Conservation (phyloP, 2,888 invertebrate genomes). For the Drosophila nigritarsus region DNA sequence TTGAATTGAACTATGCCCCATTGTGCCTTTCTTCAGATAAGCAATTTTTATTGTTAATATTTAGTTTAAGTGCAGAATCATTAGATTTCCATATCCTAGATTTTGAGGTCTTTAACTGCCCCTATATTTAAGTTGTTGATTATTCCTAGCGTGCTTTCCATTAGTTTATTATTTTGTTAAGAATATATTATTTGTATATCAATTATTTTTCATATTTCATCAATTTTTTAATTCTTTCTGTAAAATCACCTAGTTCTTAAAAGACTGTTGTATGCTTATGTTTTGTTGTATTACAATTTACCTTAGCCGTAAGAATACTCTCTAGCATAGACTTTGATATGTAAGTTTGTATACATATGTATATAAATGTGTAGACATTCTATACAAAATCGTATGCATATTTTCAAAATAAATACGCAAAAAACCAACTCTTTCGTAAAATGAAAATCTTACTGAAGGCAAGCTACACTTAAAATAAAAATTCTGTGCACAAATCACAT, state of each 20-base stretch:
- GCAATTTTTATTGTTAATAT: neutral
- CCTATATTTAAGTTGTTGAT: neutral
- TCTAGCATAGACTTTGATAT: constrained; percentile 3
- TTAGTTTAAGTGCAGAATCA: neutral
- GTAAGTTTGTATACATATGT: constrained; percentile 10
- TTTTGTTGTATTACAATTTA: constrained; percentile 13
- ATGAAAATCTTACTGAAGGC: constrained; percentile 18
- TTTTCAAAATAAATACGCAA: constrained; percentile 18
- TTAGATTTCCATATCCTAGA: neutral
- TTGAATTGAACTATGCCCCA: neutral
- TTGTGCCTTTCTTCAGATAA: neutral
- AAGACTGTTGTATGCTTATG: neutral
- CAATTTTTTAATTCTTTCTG: neutral
- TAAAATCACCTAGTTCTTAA: neutral
- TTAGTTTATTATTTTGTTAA: neutral
- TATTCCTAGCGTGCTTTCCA: neutral
- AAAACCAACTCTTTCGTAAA: constrained; percentile 10
- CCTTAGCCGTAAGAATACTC: constrained; percentile 23
- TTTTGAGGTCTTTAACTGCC: neutral
- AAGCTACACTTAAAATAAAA: constrained; percentile 38
- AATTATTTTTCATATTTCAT: neutral
- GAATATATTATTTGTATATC: neutral
- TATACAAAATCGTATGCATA: constrained; percentile 31
- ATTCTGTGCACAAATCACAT: constrained; percentile 45
- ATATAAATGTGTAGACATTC: constrained; percentile 39